Evolutionary conservation across 2,797 vertebrate species (phyloP).

Genomic region (Hemitrygon akajei): DNA sequence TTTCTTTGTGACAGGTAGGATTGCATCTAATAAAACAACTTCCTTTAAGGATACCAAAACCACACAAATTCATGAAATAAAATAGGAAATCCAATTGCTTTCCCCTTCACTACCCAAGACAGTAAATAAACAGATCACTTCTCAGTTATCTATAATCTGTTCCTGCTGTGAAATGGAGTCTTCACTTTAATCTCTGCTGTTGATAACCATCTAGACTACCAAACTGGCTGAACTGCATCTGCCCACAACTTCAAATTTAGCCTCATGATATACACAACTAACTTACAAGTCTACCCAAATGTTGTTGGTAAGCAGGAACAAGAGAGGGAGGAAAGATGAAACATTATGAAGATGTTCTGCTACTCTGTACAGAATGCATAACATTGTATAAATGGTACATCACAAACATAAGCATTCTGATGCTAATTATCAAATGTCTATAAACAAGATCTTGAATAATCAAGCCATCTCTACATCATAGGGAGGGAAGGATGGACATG

Average conservation of each 20-base stretch:
- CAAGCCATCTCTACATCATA: not conserved
- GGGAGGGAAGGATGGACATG: not conserved
- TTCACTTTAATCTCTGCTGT: not conserved
- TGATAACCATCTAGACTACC: not conserved
- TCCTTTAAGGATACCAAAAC: not conserved
- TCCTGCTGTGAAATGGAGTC: not conserved
- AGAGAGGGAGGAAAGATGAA: not conserved
- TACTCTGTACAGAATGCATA: not conserved
- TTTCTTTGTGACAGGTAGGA: too few species aligned
- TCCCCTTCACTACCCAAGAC: too few species aligned
- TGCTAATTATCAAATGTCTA: not conserved
- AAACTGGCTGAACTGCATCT: not conserved
- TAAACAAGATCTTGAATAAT: not conserved
- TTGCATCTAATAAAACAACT: not conserved
- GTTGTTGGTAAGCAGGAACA: not conserved
- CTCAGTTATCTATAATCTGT: slow-evolving; percentile 8
- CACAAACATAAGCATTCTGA: not conserved
- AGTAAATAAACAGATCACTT: slow-evolving; percentile 6
- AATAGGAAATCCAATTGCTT: not conserved
- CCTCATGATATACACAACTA: not conserved
- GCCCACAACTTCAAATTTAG: not conserved
- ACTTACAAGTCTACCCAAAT: not conserved
- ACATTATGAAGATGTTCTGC: too few species aligned
- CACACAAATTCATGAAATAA: not conserved
- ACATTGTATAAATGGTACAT: not conserved